Conservation (phyloP, 2,113 vertebrate genomes). For the Charina bottae region DNA sequence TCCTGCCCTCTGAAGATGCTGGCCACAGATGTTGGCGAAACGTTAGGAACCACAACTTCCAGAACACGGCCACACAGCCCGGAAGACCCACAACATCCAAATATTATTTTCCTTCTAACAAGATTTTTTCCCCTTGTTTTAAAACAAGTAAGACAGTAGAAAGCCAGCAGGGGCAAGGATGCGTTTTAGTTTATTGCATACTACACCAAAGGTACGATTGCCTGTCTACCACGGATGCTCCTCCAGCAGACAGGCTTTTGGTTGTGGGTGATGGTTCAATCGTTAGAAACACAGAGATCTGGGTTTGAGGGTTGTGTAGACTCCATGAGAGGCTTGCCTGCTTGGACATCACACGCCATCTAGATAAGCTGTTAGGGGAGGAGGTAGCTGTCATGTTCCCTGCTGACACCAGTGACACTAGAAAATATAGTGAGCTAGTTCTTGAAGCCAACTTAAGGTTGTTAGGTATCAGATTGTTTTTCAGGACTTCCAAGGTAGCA, state of each 20-base stretch:
- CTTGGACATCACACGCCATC: background rate
- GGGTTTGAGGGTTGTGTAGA: background rate
- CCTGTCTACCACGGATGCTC: background rate
- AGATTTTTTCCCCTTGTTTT: background rate
- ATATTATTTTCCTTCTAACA: too few relatives aligned
- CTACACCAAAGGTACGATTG: background rate
- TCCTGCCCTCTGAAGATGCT: too few relatives aligned
- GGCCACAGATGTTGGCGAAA: too few relatives aligned
- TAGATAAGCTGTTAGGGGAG: background rate
- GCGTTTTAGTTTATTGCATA: background rate
- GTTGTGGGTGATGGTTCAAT: background rate
- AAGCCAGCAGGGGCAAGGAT: background rate
- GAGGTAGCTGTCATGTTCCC: background rate
- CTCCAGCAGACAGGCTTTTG: background rate
- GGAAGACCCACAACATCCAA: too few relatives aligned
- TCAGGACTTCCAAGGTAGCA: background rate
- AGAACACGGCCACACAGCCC: too few relatives aligned
- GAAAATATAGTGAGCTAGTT: background rate
- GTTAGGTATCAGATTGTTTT: background rate
- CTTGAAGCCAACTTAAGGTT: background rate
- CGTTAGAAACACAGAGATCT: background rate
- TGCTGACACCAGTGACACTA: background rate
- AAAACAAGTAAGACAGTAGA: background rate
- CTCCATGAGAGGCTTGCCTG: background rate
- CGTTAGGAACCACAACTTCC: too few relatives aligned